Base-by-base conservation (phyloP, 2,113 vertebrate genomes). In the Onychostruthus taczanowskii region DNA sequence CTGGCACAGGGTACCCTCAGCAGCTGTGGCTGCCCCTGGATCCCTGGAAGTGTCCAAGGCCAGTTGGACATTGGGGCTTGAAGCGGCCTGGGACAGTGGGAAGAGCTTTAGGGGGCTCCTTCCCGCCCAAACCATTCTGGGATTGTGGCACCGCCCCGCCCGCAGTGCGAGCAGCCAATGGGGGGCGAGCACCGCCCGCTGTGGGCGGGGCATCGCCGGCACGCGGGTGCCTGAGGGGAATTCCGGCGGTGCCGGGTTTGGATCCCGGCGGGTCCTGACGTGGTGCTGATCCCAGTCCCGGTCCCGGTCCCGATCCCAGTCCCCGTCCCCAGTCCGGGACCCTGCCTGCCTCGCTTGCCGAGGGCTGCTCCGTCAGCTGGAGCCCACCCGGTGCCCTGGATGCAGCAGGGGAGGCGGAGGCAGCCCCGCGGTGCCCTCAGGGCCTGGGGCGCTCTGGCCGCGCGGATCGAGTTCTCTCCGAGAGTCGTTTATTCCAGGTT, bases 51-150 rank as follows among this genome's bases (percentile, higher is more conserved):
- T 3, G 37, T 1, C 59, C 27, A 1, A 44, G 27, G 31, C 50
- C 75, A 2, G 31, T 0, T 16, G 50, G 67, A 27, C 14, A 1
- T 41, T 41, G 13, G 14, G 7, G 8, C 2, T 31, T 0, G 35
- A 7, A 46, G 46, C 27, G 8, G 0, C 4, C 9, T 0, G 20
- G 30, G 1, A 0, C 0, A 4, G 3, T 1, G 30, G 10, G 28
- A 11, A 2, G 26, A 5, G 27, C 17, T 27, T 8, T 2, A 2
- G 5, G 4, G 3, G 4, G 3, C 7, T 41, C 4, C 41, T 72
- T 79, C 75, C 85, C n/a, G 49, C 58, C 66, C 75, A 22, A 56
- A 72, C 58, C 67, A 1, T 0, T 5, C 24, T 8, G 35, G 35
- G 43, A 1, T 16, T 2, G 49, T 7, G 67, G 31, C 50, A 2